These are phyloP conservation scores for Hemibagrus guttatus DNA, from an alignment of 2,797 vertebrate species.

Conservation along the genomic window DNA sequence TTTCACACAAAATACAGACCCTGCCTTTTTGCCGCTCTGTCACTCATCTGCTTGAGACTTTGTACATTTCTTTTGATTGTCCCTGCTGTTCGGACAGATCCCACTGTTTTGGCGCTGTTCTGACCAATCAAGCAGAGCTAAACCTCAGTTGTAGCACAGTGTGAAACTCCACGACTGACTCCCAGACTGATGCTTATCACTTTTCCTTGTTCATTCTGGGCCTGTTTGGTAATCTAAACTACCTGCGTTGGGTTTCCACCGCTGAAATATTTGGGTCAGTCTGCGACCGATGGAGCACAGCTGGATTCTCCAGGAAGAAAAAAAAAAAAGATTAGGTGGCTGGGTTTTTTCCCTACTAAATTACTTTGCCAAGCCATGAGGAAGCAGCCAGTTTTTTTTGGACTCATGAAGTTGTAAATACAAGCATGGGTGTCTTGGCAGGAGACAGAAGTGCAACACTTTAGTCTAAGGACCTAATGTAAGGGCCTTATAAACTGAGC, in stretches of 20 bases:
- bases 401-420: slow-evolving; percentile 52
- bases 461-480: slow-evolving; percentile 46
- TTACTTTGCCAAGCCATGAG: slow-evolving; percentile 52
- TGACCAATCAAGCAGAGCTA: slow-evolving; percentile 32
- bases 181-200: slow-evolving; percentile 30
- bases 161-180: slow-evolving; percentile 20
- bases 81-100: neutral
- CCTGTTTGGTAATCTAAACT: slow-evolving; percentile 46
- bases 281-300: slow-evolving; percentile 49
- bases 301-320: slow-evolving; percentile 44
- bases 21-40: neutral
- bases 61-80: neutral
- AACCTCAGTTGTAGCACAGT: slow-evolving; percentile 21
- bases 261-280: slow-evolving; percentile 54
- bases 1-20: neutral
- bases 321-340: slow-evolving; percentile 39
- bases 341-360: slow-evolving; percentile 39
- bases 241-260: slow-evolving; percentile 42
- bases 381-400: slow-evolving; percentile 53
- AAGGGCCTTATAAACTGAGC: slow-evolving; percentile 33
- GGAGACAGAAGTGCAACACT: slow-evolving; percentile 46
- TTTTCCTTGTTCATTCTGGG: slow-evolving; percentile 26
- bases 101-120: neutral
- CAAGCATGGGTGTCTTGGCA: slow-evolving; percentile 50
- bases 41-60: neutral